These are phyloP conservation scores for Odontothrips loti DNA, from an alignment of 2,888 invertebrate species.

Conservation along the genomic window DNA sequence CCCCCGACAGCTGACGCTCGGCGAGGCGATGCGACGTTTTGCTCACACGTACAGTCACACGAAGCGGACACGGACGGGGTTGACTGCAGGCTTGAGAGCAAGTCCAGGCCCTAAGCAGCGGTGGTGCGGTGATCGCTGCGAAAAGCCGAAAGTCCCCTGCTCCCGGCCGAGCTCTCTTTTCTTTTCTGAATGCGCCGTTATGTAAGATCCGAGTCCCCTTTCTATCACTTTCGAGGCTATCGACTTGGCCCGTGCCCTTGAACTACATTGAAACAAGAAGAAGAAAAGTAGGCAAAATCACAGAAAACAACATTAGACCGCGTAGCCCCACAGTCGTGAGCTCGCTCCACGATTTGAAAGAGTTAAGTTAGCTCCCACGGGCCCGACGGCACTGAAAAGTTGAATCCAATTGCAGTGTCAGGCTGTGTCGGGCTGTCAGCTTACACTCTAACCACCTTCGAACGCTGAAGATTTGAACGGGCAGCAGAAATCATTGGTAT, in stretches of 20 bases:
- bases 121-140: neutral
- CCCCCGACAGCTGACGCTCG: neutral
- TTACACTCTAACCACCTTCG: neutral
- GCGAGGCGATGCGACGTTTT: neutral
- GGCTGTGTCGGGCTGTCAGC: neutral
- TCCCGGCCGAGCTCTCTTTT: neutral
- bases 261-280: conserved; percentile 13
- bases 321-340: neutral
- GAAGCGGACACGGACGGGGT: neutral
- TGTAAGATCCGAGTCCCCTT: no score
- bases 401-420: neutral
- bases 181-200: neutral
- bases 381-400: neutral
- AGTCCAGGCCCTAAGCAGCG: neutral
- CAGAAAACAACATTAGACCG: conserved; percentile 20
- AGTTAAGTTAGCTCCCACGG: neutral
- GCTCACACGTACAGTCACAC: neutral
- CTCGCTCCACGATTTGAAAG: neutral
- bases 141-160: neutral
- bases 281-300: conserved; percentile 21
- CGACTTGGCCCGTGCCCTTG: conserved; percentile 18
- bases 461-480: neutral
- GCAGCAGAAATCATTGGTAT: neutral
- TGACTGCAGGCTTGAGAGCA: neutral
- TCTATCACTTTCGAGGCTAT: neutral